Base-by-base conservation (phyloP, 2,113 vertebrate genomes). In the Anhinga anhinga region DNA sequence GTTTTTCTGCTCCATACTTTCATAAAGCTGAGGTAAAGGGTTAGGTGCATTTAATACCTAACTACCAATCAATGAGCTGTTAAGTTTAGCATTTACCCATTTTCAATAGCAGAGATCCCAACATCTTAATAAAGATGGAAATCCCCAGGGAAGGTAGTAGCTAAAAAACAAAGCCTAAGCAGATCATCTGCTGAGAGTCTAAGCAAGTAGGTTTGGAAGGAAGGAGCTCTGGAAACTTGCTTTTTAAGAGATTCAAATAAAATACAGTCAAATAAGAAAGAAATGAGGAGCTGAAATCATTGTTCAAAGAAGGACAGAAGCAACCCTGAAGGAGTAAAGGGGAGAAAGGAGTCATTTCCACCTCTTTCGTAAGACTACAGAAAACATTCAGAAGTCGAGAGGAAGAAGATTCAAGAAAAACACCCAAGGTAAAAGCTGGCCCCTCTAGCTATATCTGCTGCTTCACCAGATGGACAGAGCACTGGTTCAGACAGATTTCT, bases 151-250 rank as follows among this genome's bases (percentile, higher is more conserved):
- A 71, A 74, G 15, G 29, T 2, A 22, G 30, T 0, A n/a, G 36
- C 14, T 36, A 4, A 65, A 77, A 83, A 86, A 3, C 10, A 36
- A 83, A 87, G 22, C 1, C 16, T 29, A 11, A 74, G 2, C 11
- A 34, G 34, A 38, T 42, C 6, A 15, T 49, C 67, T 81, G 9
- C 12, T 13, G 2, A 40, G 16, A 44, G 7, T 3, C 20, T 61
- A 50, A 81, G 32, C 10, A 11, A 50, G 15, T 1, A 34, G 27
- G 4, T 4, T 15, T 6, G 0, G 11, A 9, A 10, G 2, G 22
- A 2, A 1, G 1, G 19, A 9, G 4, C 18, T 38, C 15, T 15
- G 50, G 21, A 47, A 91, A 82, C 2, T 2, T 18, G 9, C 0
- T 42, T 77, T 58, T 61, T 11, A 13, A 13, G 36, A 50, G 14